Base-by-base conservation (phyloP, 2,888 invertebrate genomes). In the Nemapogon koenigi region DNA sequence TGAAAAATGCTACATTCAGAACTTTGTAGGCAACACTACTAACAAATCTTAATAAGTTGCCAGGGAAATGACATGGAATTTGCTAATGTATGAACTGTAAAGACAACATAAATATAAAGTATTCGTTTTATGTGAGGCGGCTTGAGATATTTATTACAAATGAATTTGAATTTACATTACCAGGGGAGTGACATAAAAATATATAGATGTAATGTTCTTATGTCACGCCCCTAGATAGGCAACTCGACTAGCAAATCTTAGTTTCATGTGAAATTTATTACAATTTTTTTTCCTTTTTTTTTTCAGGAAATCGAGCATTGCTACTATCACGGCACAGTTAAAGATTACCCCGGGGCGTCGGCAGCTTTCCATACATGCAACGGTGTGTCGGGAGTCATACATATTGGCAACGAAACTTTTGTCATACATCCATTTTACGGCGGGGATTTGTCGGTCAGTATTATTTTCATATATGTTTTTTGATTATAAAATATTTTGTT, bases 351-450 rank as follows among this genome's bases (percentile, higher is more conserved):
- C 4, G 95, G 94, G 48, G 96, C 97, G 15, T 91, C 91, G 47
- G 97, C 97, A 16, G 97, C 97, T 51, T 92, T 98, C 80, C 94
- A 96, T 76, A 98, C 97, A 38, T 98, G 98, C 81, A 94, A 95
- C 72, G 98, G 98, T 37, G 92, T 98, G 53, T 94, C 95, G 55
- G 97, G 97, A 14, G 93, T 98, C 56, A 96, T 98, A 57, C 95
- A 97, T 78, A 90, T 96, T 57, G 94, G 95, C 62, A 97, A 98
- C 83, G 97, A 97, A 75, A 97, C 97, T 37, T 97, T 95, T 75
- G 94, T 97, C 59, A 95, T 98, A 52, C 96, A 97, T 79, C 97
- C 98, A 41, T 94, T 97, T 81, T 94, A 94, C 78, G 96, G 96
- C 51, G 96, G 95, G 43, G 96, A 97, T 81, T 84, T 94, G 60